phyloP scores from a whole-genome alignment of 2,888 invertebrate species.

The Magallana nippona region DNA sequence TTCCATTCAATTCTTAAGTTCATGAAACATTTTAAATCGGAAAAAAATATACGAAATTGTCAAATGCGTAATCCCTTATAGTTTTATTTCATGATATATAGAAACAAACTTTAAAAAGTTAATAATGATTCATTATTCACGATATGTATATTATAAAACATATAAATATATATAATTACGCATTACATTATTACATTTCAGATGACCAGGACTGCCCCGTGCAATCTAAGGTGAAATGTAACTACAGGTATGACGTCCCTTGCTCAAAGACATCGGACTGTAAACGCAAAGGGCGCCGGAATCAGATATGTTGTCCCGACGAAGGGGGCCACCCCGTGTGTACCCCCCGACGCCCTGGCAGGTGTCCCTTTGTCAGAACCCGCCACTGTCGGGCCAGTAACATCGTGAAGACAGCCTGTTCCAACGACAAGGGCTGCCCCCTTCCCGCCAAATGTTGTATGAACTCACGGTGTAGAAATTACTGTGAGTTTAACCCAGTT shows the following conservation, averaged over 20 bases:
- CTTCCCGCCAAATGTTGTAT: neutral
- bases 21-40: no score
- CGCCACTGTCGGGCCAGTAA: neutral
- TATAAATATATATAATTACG: neutral
- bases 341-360: neutral
- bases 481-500: neutral
- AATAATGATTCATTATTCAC: neutral
- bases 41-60: no score
- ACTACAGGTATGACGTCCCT: neutral
- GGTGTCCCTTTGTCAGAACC: neutral
- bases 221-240: neutral
- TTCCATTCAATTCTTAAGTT: no score
- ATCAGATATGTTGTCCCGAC: slow-evolving; percentile 9
- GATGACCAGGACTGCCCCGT: neutral
- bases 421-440: neutral
- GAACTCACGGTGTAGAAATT: neutral
- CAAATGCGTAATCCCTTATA: no score
- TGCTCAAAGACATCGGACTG: neutral
- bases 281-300: neutral
- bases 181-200: neutral
- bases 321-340: slow-evolving; percentile 15
- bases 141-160: neutral
- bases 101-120: neutral
- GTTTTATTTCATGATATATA: no score
- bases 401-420: neutral